Base-by-base conservation (phyloP, 2,113 vertebrate genomes). In the Dunckerocampus dactyliophorus region DNA sequence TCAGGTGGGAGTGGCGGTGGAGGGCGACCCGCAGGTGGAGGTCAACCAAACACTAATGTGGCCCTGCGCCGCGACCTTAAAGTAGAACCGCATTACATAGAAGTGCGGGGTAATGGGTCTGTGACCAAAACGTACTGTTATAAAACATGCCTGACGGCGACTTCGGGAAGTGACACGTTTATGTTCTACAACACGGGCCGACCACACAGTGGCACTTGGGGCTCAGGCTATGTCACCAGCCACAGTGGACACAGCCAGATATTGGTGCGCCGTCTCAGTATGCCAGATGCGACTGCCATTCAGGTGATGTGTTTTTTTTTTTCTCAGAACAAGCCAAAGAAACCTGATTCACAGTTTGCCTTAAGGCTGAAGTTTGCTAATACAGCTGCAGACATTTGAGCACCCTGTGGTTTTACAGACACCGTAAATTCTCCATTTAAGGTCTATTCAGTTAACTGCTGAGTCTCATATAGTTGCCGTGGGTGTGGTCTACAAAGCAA, bases 81-180 rank as follows among this genome's bases (percentile, higher is more conserved):
- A 87, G 95, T 93, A 4, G 95, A 97, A 68, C 95, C 95, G 17
- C 94, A 95, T 84, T 98, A 97, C 80, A 96, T 98, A 70, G 95
- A 98, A 80, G 95, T 98, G 74, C 88, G 95, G 69, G 93, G 95
- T 62, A 98, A 97, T 6, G 96, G 95, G 65, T 98, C 96, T 65
- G 84, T 98, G 72, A 97, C 96, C 34, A 97, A 97, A 91, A 98
- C 95, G 6, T 98, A 98, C 90, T 97, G 95, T 90, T 98, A 98
- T 84, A 98, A 98, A 84, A 95, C 95, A 14, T 98, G 94, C 69
- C 85, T 97, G 77, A 96, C 95, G 0, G 92, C 94, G 10, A 95
- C 95, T 2, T 98, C 96, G 19, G 95, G 94, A 89, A 98, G 95
- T 65, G 95, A 97, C 82, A 96, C 94, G 63, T 98, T 98, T 84